A percentile compares a stretch with the other conserved stretches of the same genome.
phyloP scores from a whole-genome alignment of 1,140 invertebrate species.

The Heliconius congener region DNA sequence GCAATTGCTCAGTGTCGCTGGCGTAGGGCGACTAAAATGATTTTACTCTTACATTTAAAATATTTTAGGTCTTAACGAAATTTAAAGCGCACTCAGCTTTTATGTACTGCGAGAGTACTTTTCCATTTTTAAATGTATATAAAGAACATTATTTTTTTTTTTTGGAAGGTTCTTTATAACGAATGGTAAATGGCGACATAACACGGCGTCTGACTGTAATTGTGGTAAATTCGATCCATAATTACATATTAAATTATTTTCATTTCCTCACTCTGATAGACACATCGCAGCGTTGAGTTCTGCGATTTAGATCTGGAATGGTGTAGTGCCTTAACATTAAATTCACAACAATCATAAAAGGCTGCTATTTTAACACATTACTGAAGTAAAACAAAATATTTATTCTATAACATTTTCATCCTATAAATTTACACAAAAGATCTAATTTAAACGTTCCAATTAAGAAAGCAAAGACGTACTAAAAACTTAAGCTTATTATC shows the following conservation, averaged over 20 bases:
- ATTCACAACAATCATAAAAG: no score
- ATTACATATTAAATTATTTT: no score
- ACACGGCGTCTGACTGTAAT: no score
- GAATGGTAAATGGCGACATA: not conserved
- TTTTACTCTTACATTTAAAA: conserved; percentile 36
- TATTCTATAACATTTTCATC: not conserved
- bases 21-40: conserved; percentile 44
- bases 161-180: not conserved
- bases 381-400: not conserved
- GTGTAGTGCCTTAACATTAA: no score
- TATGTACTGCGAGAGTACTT: conserved; percentile 5
- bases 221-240: no score
- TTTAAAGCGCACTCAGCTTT: conserved; percentile 7
- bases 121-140: not conserved
- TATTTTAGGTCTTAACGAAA: conserved; percentile 25
- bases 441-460: not conserved
- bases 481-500: not conserved
- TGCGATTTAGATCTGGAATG: no score
- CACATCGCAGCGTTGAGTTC: no score
- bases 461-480: not conserved
- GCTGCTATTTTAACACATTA: no score
- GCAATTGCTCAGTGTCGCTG: conserved; percentile 63
- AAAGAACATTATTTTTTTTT: not conserved
- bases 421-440: no score
- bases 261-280: no score